Evolutionary conservation across 2,888 invertebrate genomes (phyloP), one percentile per base, ranked within the genome.

Genomic region (Hemistola chrysoprasaria): DNA sequence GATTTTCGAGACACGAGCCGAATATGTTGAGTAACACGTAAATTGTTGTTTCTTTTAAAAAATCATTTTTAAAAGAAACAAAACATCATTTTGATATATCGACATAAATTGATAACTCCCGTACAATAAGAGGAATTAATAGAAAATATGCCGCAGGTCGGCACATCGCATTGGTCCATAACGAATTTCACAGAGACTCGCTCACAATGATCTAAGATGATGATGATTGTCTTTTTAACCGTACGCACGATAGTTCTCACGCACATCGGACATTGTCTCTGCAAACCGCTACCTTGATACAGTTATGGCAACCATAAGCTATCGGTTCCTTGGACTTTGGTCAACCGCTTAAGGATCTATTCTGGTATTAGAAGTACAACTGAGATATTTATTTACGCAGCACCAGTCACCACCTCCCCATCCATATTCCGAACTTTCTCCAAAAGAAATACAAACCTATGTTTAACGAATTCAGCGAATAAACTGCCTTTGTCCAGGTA

Each of bases 201-300:
- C 38, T 50, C 38, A 44, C 31, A 24, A 22, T 31, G 50, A 33
- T n/a, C n/a, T n/a, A 44, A 62, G 62, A 57, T 61, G 63, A 65
- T 62, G 60, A 56, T 62, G 61, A 59, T 62, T 52, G 56, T 55
- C 40, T 53, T 50, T 42, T 50, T 46, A 40, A 43, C 35, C 40
- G 41, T 27, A 53, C 40, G 47, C 41, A 52, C 39, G 29, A 56
- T 57, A 44, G 63, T 67, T 75, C 75, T 77, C 71, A 66, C 64
- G 48, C 59, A 51, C 48, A 47, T 46, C 48, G 40, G 10, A 31
- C 48, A 62, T 61, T 65, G 62, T 53, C 47, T 54, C 40, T 47
- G 58, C 50, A 47, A 59, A 61, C 72, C 64, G 74, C 70, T 73
- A 68, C 28, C 30, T 48, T 28, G 36, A 33, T 58, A 56, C 68